phyloP scores from a whole-genome alignment of 2,888 invertebrate genomes.

The Andrena camellia region DNA sequence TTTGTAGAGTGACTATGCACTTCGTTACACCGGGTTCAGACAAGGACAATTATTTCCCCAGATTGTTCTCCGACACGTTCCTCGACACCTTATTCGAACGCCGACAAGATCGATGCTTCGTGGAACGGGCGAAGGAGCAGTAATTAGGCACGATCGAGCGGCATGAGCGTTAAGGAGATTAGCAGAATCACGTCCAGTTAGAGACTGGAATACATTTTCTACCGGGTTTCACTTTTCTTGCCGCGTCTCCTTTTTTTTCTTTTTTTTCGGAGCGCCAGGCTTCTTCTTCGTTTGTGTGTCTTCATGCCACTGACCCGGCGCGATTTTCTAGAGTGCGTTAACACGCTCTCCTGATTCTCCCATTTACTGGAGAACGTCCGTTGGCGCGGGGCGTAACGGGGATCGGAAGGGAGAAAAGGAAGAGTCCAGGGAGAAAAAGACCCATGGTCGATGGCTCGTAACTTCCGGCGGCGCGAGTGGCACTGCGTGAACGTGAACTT shows the following conservation, averaged over 20 bases:
- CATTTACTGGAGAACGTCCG: not conserved
- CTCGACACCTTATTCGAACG: not conserved
- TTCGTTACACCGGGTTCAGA: constrained; percentile 18
- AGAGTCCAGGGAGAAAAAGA: constrained; percentile 17
- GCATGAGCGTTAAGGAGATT: not conserved
- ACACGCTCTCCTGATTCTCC: not conserved
- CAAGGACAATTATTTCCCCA: not conserved
- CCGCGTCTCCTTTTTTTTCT: not conserved
- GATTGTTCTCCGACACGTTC: not conserved
- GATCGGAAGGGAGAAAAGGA: not conserved
- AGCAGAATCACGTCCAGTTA: constrained; percentile 4
- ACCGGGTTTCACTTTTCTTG: constrained; percentile 37
- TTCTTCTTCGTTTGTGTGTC: too few relatives aligned
- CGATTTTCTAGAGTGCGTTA: not conserved
- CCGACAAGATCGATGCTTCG: not conserved
- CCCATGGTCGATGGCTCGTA: constrained; percentile 54
- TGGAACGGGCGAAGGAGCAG: not conserved
- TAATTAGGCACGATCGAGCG: constrained; percentile 25
- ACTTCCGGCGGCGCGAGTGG: constrained; percentile 67
- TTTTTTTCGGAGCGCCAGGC: not conserved
- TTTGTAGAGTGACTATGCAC: too few relatives aligned
- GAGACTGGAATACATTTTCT: constrained; percentile 24
- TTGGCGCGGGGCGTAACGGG: not conserved
- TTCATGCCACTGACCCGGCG: not conserved
- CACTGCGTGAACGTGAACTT: constrained; percentile 83